These are phyloP conservation scores for Bergia sp. DNA, from an alignment of 92 coral and sea anemone species.

Conservation along the genomic window DNA sequence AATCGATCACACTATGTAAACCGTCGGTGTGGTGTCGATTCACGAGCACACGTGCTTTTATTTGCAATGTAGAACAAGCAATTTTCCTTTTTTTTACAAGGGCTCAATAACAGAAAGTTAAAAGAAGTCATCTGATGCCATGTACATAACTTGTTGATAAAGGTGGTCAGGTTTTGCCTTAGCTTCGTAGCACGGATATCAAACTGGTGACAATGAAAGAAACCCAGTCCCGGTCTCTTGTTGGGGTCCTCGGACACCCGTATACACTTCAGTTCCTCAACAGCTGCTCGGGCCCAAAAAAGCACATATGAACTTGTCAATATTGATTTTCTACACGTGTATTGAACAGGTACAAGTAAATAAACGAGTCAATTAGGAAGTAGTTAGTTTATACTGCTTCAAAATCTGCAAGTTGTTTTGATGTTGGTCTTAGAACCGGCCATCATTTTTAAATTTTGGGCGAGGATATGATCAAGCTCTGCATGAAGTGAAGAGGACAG, in stretches of 20 bases:
- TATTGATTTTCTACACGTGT: neutral
- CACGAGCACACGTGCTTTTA: neutral
- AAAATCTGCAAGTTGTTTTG: neutral
- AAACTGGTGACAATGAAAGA: neutral
- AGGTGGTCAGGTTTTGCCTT: neutral
- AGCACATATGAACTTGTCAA: neutral
- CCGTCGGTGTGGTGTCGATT: neutral
- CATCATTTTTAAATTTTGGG: neutral
- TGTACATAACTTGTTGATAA: neutral
- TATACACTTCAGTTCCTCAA: neutral
- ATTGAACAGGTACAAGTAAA: slow-evolving; percentile 1
- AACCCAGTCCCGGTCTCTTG: neutral
- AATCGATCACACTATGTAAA: neutral
- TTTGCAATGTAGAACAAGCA: slow-evolving; percentile 2
- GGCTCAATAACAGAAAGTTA: neutral
- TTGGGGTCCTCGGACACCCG: neutral
- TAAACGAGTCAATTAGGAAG: neutral
- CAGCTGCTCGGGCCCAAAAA: neutral
- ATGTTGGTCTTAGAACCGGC: neutral
- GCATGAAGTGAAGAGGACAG: too few species aligned
- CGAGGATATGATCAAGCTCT: neutral
- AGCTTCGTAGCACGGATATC: neutral
- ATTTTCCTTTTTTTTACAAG: neutral
- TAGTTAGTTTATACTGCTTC: neutral
- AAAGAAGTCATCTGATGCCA: neutral